Evolutionary conservation across 2,888 invertebrate genomes (phyloP), one percentile per base, ranked within the genome.

Genomic region (Diplolepis rosae): DNA sequence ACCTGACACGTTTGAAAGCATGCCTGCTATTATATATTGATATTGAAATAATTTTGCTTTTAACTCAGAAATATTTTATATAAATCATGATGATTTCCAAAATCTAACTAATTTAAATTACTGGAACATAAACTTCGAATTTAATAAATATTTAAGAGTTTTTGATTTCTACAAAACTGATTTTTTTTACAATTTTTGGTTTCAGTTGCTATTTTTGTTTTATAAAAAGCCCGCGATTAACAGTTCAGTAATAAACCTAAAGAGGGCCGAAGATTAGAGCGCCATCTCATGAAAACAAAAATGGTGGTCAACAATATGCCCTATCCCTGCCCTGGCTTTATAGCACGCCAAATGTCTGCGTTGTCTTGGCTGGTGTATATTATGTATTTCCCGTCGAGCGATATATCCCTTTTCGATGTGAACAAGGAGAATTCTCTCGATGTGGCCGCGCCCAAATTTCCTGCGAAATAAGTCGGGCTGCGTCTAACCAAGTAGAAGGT

Each of bases 211-310:
- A n/a, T n/a, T n/a, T n/a, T n/a, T n/a, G n/a, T n/a, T n/a, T n/a
- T n/a, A n/a, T n/a, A 35, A 35, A 13, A 39, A 61, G 5, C 9
- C 35, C 22, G 13, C 22, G 18, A 13, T 22, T 9, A 7, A 27
- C 6, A 27, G 15, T 27, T 61, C 6, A 3, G 24, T 24, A 4
- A 15, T n/a, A 5, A 6, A 27, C 30, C 32, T 30, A 18, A 51
- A 48, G 50, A 42, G 32, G 50, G 56, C 18, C 48, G n/a, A 11
- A 66, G 68, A 45, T n/a, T 22, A 32, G 66, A 42, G 83, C 85
- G 88, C 83, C 87, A 85, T 79, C 87, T 85, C 83, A 80, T 80
- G 84, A 84, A 86, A 88, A 88, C 85, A 87, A 88, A 87, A 83
- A 88, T 88, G 88, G 87, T 83, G 83, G 85, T 81, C 80, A 80